phyloP scores from a whole-genome alignment of 2,888 invertebrate genomes.

The Drosophila recens region DNA sequence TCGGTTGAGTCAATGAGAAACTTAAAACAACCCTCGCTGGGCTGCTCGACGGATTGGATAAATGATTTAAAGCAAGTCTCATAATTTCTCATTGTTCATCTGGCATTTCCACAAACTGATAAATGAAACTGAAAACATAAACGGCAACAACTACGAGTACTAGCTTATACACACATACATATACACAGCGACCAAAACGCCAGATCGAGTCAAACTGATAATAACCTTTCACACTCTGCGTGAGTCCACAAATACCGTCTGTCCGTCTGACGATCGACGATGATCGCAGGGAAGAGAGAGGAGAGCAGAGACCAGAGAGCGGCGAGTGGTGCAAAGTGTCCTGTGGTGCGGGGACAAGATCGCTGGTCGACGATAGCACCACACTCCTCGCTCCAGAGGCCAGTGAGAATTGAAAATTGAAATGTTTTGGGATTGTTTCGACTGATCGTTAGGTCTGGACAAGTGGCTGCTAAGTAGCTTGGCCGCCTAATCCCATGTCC shows the following conservation, averaged over 20 bases:
- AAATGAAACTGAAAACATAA: slow-evolving; percentile 74
- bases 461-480: slow-evolving; percentile 63
- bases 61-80: slow-evolving; percentile 80
- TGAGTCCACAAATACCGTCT: slow-evolving; percentile 50
- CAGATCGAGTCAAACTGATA: slow-evolving; percentile 78
- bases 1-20: slow-evolving; percentile 49
- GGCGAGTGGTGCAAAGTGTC: slow-evolving; percentile 42
- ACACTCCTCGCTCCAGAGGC: slow-evolving; percentile 15
- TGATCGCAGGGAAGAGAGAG: slow-evolving; percentile 12
- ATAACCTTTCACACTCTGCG: slow-evolving; percentile 79
- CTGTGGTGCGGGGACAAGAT: slow-evolving; percentile 64
- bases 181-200: slow-evolving; percentile 20
- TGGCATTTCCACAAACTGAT: slow-evolving; percentile 73
- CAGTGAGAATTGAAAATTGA: slow-evolving; percentile 52
- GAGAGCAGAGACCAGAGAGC: slow-evolving; percentile 12
- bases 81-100: slow-evolving; percentile 80
- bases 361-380: slow-evolving; percentile 52
- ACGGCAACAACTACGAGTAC: slow-evolving; percentile 60
- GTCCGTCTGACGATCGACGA: slow-evolving; percentile 24
- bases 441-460: slow-evolving; percentile 38
- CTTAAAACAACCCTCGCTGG: slow-evolving; percentile 61
- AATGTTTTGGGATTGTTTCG: slow-evolving; percentile 51
- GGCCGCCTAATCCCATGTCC: slow-evolving; percentile 51
- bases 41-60: slow-evolving; percentile 44
- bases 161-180: slow-evolving; percentile 6